Conservation (phyloP, 2,888 invertebrate species). For the Metopia argyrocephala region DNA sequence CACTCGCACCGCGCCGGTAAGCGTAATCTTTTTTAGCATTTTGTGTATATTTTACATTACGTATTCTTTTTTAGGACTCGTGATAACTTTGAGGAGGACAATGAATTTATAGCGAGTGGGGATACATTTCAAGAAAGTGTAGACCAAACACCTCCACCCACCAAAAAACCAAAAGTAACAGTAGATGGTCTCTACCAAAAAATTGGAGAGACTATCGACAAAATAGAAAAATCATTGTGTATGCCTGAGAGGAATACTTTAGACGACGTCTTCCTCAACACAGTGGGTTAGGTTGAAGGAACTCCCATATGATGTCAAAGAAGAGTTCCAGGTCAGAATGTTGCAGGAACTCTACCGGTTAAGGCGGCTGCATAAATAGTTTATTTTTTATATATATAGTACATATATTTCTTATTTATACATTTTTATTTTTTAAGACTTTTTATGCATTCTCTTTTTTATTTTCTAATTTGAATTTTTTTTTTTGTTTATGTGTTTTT, state of each 20-base stretch:
- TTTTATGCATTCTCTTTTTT: too few species aligned
- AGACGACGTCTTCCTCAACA: constrained; percentile 17
- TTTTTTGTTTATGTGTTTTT: too few species aligned
- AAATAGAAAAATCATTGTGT: neutral
- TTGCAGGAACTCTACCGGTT: constrained; percentile 19
- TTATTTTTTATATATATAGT: too few species aligned
- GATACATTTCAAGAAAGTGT: neutral
- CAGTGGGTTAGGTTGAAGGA: constrained; percentile 10
- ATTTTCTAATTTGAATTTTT: too few species aligned
- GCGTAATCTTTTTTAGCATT: neutral
- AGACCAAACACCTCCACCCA: neutral
- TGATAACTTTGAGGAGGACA: constrained; percentile 18
- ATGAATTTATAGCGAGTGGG: too few species aligned
- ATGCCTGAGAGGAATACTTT: neutral
- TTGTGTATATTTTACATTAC: constrained; percentile 6
- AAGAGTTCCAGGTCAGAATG: constrained; percentile 10
- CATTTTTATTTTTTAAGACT: too few species aligned
- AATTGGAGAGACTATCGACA: constrained; percentile 19
- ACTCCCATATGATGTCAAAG: constrained; percentile 1
- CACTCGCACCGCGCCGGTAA: constrained; percentile 14
- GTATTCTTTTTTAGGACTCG: constrained; percentile 28
- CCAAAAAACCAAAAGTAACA: neutral
- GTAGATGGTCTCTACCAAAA: constrained; percentile 15
- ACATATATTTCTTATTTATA: too few species aligned
- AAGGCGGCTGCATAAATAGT: too few species aligned